Percentiles rank a stretch among this genome's conserved stretches.
phyloP scores from a whole-genome alignment of 1,140 invertebrate species.

The Brachionus rubens region DNA sequence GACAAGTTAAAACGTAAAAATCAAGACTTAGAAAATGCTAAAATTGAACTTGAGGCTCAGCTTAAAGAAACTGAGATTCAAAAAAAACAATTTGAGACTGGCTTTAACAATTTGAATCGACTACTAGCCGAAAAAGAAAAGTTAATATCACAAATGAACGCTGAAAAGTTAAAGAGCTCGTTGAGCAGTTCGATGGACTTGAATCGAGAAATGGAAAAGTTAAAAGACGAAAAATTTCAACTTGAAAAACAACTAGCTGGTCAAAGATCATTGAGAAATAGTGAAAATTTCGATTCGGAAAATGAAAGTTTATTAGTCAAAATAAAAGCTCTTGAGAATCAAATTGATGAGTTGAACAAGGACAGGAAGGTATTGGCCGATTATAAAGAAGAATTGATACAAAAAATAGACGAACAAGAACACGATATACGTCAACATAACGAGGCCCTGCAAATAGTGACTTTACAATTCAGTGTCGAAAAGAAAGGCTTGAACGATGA shows the following conservation, averaged over 20 bases:
- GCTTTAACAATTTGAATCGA: conserved; percentile 35
- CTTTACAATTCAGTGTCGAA: conserved; percentile 36
- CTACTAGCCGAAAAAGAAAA: conserved; percentile 44
- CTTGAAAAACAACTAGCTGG: background rate
- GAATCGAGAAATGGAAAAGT: background rate
- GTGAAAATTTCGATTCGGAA: background rate
- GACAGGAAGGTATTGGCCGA: conserved; percentile 33
- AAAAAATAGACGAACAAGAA: conserved; percentile 18
- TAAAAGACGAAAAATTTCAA: conserved; percentile 26
- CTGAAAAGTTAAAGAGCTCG: background rate
- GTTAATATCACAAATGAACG: conserved; percentile 15
- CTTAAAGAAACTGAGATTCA: conserved; percentile 33
- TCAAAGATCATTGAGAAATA: background rate
- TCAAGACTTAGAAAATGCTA: conserved; percentile 3
- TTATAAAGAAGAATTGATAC: conserved; percentile 15
- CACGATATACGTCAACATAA: conserved; percentile 1
- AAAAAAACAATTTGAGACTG: conserved; percentile 30
- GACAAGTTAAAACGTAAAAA: conserved; percentile 20
- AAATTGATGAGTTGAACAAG: conserved; percentile 41
- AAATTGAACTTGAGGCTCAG: background rate
- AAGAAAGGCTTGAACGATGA: conserved; percentile 35
- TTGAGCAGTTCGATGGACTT: background rate
- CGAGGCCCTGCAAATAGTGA: conserved; percentile 13
- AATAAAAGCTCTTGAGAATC: conserved; percentile 8
- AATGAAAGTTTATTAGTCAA: background rate